Evolutionary conservation across 2,888 invertebrate genomes (phyloP).

Genomic region (Drosophila paramelanica): DNA sequence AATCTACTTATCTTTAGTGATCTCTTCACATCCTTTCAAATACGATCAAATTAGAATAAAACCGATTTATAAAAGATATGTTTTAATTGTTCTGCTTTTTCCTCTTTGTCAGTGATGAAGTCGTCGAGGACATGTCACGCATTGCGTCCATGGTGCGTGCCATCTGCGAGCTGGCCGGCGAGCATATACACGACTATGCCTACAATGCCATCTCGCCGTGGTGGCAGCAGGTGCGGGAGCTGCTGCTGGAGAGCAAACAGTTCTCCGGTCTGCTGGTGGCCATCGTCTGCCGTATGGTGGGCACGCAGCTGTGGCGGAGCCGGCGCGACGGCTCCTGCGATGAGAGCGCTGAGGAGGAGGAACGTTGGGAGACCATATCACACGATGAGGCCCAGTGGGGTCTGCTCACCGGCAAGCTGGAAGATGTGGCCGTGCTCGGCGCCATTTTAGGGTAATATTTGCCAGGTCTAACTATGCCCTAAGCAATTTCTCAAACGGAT

Average conservation of each 20-base stretch:
- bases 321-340: conserved; percentile 82
- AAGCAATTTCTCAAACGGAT: neutral
- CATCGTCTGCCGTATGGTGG: conserved; percentile 92
- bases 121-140: conserved; percentile 88
- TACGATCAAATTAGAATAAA: no score
- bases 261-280: conserved; percentile 93
- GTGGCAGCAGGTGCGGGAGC: conserved; percentile 92
- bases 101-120: conserved; percentile 77
- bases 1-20: no score
- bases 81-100: no score
- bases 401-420: conserved; percentile 93
- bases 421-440: conserved; percentile 93
- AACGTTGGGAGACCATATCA: conserved; percentile 92
- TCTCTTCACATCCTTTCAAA: no score
- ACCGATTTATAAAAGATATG: no score
- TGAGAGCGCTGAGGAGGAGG: conserved; percentile 85
- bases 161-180: conserved; percentile 88
- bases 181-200: conserved; percentile 86
- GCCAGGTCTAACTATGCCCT: neutral
- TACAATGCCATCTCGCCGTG: conserved; percentile 91
- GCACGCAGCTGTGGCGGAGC: conserved; percentile 82
- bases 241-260: conserved; percentile 90
- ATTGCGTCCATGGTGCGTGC: conserved; percentile 88
- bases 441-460: conserved; percentile 87
- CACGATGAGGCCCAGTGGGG: conserved; percentile 95